These are phyloP conservation scores for Muscidifurax raptorellus DNA, from an alignment of 1,140 invertebrate genomes.

Conservation along the genomic window DNA sequence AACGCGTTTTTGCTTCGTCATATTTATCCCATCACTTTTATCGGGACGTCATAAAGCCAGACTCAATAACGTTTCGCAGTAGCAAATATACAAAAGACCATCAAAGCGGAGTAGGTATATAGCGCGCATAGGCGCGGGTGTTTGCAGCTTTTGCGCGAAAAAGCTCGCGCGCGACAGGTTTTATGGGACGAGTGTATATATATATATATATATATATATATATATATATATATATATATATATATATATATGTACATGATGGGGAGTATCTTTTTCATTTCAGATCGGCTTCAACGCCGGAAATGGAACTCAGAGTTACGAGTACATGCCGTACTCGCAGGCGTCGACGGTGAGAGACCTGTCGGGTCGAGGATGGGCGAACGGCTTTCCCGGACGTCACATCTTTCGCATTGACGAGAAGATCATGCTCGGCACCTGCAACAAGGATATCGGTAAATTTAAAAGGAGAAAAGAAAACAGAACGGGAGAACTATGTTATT, in stretches of 20 bases:
- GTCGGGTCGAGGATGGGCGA: slow-evolving; percentile 88
- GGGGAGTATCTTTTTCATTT: slow-evolving; percentile 68
- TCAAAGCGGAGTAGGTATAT: no score
- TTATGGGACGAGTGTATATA: not conserved
- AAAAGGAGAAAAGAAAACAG: not conserved
- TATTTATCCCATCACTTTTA: no score
- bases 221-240: no score
- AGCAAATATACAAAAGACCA: no score
- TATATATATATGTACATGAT: no score
- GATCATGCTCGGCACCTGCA: slow-evolving; percentile 93
- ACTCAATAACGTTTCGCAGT: no score
- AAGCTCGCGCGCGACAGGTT: not conserved
- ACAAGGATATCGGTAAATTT: slow-evolving; percentile 87
- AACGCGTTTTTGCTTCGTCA: no score
- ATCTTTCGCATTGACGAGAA: slow-evolving; percentile 97
- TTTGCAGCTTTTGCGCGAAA: not conserved
- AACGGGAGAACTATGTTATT: no score
- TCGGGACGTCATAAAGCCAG: no score
- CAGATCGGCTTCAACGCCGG: slow-evolving; percentile 97
- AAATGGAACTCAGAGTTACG: slow-evolving; percentile 92
- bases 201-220: no score
- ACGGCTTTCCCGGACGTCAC: slow-evolving; percentile 91
- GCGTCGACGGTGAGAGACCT: slow-evolving; percentile 88
- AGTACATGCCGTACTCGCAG: slow-evolving; percentile 94
- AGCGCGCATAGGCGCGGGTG: no score